Percentiles rank a stretch among this genome's conserved stretches.
Conservation (phyloP, 2,888 invertebrate genomes). For the Leptothorax acervorum region DNA sequence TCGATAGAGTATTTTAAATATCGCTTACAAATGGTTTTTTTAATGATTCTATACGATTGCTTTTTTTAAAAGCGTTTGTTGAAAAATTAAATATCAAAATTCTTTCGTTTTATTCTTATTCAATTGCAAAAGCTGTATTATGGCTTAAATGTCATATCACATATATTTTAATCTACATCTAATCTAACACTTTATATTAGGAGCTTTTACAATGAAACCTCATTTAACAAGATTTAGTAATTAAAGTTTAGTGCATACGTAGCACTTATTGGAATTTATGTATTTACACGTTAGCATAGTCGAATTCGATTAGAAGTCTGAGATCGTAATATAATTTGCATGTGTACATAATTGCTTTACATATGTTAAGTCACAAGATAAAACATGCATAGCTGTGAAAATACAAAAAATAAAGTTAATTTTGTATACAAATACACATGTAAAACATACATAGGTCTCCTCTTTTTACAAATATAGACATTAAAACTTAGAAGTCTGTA, state of each 20-base stretch:
- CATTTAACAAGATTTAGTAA: neutral
- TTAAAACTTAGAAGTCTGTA: slow-evolving; percentile 38
- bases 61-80: too few relatives aligned
- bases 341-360: slow-evolving; percentile 31
- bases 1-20: slow-evolving; percentile 1
- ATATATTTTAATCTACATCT: slow-evolving; percentile 26
- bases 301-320: slow-evolving; percentile 9
- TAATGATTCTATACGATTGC: neutral
- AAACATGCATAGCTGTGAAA: slow-evolving; percentile 18
- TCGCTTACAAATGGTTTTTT: neutral
- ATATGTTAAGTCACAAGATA: neutral
- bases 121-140: slow-evolving; percentile 19
- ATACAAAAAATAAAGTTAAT: slow-evolving; percentile 42
- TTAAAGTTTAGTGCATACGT: neutral
- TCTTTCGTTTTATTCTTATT: neutral
- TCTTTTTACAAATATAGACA: slow-evolving; percentile 43
- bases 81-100: neutral
- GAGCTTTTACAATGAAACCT: slow-evolving; percentile 16
- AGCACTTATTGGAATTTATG: neutral
- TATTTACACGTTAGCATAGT: slow-evolving; percentile 7
- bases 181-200: slow-evolving; percentile 13
- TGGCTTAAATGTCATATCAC: slow-evolving; percentile 10
- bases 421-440: slow-evolving; percentile 20
- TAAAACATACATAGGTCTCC: neutral
- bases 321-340: slow-evolving; percentile 9